Evolutionary conservation across 2,113 vertebrate species (phyloP).

Genomic region (Chaenocephalus aceratus): DNA sequence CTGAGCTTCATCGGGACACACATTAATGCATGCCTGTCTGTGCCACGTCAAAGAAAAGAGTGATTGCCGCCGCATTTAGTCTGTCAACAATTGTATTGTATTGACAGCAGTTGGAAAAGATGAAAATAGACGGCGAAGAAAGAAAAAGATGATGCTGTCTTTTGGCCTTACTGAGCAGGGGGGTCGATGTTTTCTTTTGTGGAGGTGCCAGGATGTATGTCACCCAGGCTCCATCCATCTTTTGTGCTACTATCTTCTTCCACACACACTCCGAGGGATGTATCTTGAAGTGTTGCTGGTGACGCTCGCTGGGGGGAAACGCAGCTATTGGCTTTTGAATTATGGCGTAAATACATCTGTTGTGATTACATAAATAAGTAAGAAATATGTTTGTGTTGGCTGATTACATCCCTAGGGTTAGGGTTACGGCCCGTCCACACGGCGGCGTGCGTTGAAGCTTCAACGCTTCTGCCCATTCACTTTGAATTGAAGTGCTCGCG

Average conservation of each 20-base stretch:
- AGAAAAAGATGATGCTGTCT: slow-evolving; percentile 59
- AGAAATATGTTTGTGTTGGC: no score
- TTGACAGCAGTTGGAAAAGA: slow-evolving; percentile 48
- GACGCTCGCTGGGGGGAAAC: not conserved
- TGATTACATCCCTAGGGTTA: no score
- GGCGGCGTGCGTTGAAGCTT: no score
- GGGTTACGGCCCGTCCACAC: no score
- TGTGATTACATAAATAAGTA: no score
- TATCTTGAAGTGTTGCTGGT: not conserved
- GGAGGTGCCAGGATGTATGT: slow-evolving; percentile 66
- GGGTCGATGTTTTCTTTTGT: slow-evolving; percentile 77
- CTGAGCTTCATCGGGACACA: slow-evolving; percentile 57
- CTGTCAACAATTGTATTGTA: slow-evolving; percentile 64
- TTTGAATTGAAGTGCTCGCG: no score
- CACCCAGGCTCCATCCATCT: slow-evolving; percentile 63
- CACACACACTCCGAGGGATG: slow-evolving; percentile 12
- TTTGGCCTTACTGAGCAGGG: slow-evolving; percentile 57
- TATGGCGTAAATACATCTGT: no score
- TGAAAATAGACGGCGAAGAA: slow-evolving; percentile 15
- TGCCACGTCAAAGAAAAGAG: slow-evolving; percentile 48
- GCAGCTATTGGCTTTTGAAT: not conserved
- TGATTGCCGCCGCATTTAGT: slow-evolving; percentile 66
- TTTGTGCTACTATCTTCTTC: slow-evolving; percentile 33
- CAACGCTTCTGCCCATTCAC: no score
- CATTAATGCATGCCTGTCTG: slow-evolving; percentile 48